These are phyloP conservation scores for Vidua macroura DNA, from an alignment of 2,113 vertebrate genomes.

Conservation along the genomic window DNA sequence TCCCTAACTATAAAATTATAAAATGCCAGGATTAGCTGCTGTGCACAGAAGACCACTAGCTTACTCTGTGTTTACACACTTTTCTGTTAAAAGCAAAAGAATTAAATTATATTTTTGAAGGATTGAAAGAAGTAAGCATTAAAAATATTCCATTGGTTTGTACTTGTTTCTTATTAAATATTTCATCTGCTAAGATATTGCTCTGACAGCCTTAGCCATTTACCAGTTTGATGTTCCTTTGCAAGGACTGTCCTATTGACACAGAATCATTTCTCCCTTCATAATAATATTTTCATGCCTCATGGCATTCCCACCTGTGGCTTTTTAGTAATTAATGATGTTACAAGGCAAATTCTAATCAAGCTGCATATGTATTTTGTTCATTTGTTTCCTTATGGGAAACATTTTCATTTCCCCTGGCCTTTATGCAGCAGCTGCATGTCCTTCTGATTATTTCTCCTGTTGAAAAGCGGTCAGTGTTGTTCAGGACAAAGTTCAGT, in stretches of 20 bases:
- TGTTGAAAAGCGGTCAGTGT: constrained; percentile 1
- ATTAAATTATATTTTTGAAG: background rate
- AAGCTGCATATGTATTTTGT: constrained; percentile 48
- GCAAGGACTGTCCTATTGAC: background rate
- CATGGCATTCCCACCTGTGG: constrained; percentile 55
- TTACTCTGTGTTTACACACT: background rate
- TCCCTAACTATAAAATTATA: background rate
- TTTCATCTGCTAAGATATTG: background rate
- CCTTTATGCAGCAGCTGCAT: constrained; percentile 31
- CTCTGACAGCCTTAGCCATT: background rate
- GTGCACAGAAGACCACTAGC: background rate
- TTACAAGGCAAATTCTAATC: constrained; percentile 56
- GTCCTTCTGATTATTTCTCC: constrained; percentile 56
- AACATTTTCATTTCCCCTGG: constrained; percentile 58
- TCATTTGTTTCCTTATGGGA: constrained; percentile 55
- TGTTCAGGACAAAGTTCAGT: background rate
- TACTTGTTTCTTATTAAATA: constrained; percentile 10
- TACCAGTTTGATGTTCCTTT: background rate
- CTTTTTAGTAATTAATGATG: constrained; percentile 60
- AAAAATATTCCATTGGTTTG: background rate
- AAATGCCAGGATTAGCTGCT: background rate
- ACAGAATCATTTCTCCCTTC: constrained; percentile 12
- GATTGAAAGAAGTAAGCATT: background rate
- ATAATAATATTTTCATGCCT: constrained; percentile 55
- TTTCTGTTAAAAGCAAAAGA: background rate